phyloP scores from a whole-genome alignment of 2,888 invertebrate species.

The Fabriciana adippe region DNA sequence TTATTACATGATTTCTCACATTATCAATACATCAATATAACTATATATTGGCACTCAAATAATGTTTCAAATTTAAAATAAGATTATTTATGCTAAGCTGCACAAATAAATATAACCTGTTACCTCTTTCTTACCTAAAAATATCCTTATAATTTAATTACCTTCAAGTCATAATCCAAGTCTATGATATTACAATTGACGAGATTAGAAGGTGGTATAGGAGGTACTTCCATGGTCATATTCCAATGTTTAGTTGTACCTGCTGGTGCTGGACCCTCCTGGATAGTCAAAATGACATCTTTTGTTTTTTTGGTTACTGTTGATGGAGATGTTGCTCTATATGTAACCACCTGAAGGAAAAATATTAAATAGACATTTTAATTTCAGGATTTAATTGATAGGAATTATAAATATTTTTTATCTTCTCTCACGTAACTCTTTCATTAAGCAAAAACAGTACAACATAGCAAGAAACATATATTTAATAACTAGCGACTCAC shows the following conservation, averaged over 20 bases:
- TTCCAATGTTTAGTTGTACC: slow-evolving; percentile 84
- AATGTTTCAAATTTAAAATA: no score
- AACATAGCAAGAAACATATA: no score
- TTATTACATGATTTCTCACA: neutral
- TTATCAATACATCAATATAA: neutral
- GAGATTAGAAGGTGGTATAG: slow-evolving; percentile 89
- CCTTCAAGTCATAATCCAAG: slow-evolving; percentile 87
- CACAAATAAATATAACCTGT: neutral
- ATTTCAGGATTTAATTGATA: no score
- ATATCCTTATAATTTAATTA: slow-evolving; percentile 48
- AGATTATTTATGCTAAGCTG: neutral
- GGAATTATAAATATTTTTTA: no score
- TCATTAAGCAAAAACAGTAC: no score
- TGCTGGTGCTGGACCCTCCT: slow-evolving; percentile 85
- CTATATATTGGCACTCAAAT: no score
- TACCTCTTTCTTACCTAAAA: neutral
- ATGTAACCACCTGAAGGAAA: slow-evolving; percentile 79
- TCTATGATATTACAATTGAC: slow-evolving; percentile 89
- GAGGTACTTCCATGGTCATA: slow-evolving; percentile 85
- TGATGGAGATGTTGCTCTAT: slow-evolving; percentile 85
- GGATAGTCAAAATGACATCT: slow-evolving; percentile 83
- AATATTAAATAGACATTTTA: slow-evolving; percentile 2
- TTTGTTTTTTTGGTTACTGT: slow-evolving; percentile 82
- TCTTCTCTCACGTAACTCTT: no score
- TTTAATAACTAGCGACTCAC: no score